phyloP scores from a whole-genome alignment of 2,888 invertebrate species.

The Agonopterix subpropinquella region DNA sequence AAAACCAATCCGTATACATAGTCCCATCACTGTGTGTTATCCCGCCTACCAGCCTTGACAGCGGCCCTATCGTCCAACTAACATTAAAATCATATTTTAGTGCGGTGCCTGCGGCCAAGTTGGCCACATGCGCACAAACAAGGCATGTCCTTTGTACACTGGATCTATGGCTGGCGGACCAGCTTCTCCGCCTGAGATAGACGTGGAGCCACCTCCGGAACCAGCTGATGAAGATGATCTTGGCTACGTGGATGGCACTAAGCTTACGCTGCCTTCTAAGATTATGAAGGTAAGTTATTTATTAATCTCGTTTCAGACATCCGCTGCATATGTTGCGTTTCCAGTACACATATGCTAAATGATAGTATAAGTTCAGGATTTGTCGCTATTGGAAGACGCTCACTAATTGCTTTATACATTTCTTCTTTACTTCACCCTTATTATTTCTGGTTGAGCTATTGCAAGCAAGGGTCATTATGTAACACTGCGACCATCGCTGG shows the following conservation, averaged over 20 bases:
- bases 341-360: no score
- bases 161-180: slow-evolving; percentile 81
- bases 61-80: background rate
- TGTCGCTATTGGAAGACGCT: no score
- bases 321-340: no score
- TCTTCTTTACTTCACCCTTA: no score
- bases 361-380: no score
- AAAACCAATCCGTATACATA: background rate
- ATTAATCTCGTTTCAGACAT: no score
- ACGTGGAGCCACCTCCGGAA: slow-evolving; percentile 85
- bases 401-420: no score
- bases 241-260: slow-evolving; percentile 96
- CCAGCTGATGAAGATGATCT: slow-evolving; percentile 89
- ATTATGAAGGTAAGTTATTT: slow-evolving; percentile 80
- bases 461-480: no score
- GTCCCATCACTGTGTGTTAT: background rate
- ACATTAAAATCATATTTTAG: slow-evolving; percentile 52
- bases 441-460: no score
- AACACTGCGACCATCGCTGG: no score
- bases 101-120: slow-evolving; percentile 98
- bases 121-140: slow-evolving; percentile 92
- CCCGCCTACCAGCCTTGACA: background rate
- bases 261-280: slow-evolving; percentile 92
- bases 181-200: slow-evolving; percentile 77
- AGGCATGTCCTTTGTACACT: slow-evolving; percentile 96